Conservation (phyloP, 1,140 invertebrate species). For the Amphibalanus amphitrite region DNA sequence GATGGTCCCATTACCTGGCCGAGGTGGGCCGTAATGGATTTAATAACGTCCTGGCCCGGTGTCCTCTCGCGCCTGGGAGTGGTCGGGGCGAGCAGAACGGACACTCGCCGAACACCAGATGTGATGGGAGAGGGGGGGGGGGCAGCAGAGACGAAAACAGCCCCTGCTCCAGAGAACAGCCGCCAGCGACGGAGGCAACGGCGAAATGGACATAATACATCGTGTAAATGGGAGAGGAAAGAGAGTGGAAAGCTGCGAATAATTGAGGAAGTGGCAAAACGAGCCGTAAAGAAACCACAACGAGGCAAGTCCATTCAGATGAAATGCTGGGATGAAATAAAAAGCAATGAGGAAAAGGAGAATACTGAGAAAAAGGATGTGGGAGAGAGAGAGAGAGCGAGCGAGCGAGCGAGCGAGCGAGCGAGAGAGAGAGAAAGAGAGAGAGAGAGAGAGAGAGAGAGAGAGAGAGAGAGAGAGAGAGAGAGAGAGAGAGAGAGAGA, state of each 20-base stretch:
- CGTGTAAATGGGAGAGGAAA: no score
- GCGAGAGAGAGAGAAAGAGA: no score
- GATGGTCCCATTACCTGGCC: background rate
- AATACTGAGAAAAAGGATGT: background rate
- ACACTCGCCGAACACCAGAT: constrained; percentile 7
- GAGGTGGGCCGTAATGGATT: background rate
- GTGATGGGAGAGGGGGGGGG: constrained; percentile 3
- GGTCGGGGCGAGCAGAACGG: background rate
- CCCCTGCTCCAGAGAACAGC: background rate
- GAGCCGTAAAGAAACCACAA: no score
- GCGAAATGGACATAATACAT: constrained; percentile 3
- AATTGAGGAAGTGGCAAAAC: no score
- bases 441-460: constrained; percentile 6
- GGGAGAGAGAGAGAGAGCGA: no score
- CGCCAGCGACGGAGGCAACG: background rate
- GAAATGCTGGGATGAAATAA: no score
- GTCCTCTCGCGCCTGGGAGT: background rate
- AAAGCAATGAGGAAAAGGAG: background rate
- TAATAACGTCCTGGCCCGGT: constrained; percentile 4
- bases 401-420: no score
- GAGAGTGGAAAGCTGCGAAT: no score
- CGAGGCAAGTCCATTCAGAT: no score
- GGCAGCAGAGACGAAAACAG: constrained; percentile 4
- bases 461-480: background rate
- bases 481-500: constrained; percentile 5